Conservation (phyloP, 2,888 invertebrate species). For the Oscheius sp. region DNA sequence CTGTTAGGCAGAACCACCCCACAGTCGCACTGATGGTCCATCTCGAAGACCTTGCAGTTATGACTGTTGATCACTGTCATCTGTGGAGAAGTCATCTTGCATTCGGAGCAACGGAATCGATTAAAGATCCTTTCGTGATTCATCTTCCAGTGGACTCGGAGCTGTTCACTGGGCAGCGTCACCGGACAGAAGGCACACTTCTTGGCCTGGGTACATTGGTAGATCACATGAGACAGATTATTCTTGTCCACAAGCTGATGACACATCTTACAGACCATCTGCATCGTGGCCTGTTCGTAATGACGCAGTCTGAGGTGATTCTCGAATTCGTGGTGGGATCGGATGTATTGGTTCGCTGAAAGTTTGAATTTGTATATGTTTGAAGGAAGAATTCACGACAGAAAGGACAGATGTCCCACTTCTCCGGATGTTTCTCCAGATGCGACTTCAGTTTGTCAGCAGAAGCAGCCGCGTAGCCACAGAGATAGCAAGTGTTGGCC, state of each 20-base stretch:
- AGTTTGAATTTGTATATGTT: not conserved
- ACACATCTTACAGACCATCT: slow-evolving; percentile 14
- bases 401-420: slow-evolving; percentile 17
- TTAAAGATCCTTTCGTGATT: not conserved
- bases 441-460: not conserved
- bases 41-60: slow-evolving; percentile 15
- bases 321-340: slow-evolving; percentile 16
- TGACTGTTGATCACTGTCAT: not conserved
- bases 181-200: slow-evolving; percentile 20
- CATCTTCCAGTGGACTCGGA: slow-evolving; percentile 1
- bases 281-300: not conserved
- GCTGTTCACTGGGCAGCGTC: not conserved
- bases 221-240: slow-evolving; percentile 20
- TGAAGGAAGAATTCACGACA: slow-evolving; percentile 17
- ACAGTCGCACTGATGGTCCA: slow-evolving; percentile 21
- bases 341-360: not conserved
- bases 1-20: slow-evolving; percentile 3
- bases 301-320: slow-evolving; percentile 3
- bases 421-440: slow-evolving; percentile 24
- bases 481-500: slow-evolving; percentile 14
- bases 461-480: slow-evolving; percentile 3
- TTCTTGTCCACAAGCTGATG: not conserved
- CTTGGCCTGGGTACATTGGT: not conserved
- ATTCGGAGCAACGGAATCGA: slow-evolving; percentile 19
- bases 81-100: not conserved